Evolutionary conservation across 2,888 invertebrate genomes (phyloP).

Genomic region (Leucoma salicis): DNA sequence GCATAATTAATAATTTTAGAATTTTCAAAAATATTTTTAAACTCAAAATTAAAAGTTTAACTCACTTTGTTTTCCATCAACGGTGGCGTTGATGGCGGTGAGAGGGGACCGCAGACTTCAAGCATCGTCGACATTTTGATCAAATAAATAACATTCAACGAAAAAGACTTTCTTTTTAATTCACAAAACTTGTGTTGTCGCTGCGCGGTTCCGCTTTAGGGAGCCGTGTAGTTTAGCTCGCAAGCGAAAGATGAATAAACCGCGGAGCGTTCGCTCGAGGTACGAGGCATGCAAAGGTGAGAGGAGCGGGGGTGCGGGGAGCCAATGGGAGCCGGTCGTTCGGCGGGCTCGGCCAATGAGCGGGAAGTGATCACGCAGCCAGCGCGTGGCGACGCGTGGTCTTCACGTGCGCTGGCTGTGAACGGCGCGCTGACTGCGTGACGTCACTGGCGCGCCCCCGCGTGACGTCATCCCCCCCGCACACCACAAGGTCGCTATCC

Average conservation of each 20-base stretch:
- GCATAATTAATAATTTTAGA: conserved; percentile 15
- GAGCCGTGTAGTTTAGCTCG: conserved; percentile 71
- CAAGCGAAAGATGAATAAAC: conserved; percentile 78
- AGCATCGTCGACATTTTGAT: conserved; percentile 69
- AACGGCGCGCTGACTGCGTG: conserved; percentile 81
- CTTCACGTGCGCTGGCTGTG: conserved; percentile 94
- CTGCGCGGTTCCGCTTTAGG: conserved; percentile 47
- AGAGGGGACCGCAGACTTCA: conserved; percentile 82
- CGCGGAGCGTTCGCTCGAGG: conserved; percentile 62
- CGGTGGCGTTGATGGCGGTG: conserved; percentile 88
- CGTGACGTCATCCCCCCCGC: conserved; percentile 65
- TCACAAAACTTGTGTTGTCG: conserved; percentile 69
- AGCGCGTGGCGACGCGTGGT: conserved; percentile 89
- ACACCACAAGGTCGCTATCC: conserved; percentile 67
- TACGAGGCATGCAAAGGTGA: conserved; percentile 84
- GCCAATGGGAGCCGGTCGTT: conserved; percentile 87
- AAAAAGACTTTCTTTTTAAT: conserved; percentile 72
- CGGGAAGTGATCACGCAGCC: conserved; percentile 85
- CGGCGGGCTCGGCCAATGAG: conserved; percentile 85
- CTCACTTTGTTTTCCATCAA: conserved; percentile 82
- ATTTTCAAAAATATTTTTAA: conserved; percentile 21
- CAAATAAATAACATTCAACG: conserved; percentile 60
- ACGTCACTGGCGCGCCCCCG: conserved; percentile 84
- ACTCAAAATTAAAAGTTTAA: conserved; percentile 42
- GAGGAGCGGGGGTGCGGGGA: conserved; percentile 82